phyloP scores from a whole-genome alignment of 2,113 vertebrate species.

The Spea multiplicata region DNA sequence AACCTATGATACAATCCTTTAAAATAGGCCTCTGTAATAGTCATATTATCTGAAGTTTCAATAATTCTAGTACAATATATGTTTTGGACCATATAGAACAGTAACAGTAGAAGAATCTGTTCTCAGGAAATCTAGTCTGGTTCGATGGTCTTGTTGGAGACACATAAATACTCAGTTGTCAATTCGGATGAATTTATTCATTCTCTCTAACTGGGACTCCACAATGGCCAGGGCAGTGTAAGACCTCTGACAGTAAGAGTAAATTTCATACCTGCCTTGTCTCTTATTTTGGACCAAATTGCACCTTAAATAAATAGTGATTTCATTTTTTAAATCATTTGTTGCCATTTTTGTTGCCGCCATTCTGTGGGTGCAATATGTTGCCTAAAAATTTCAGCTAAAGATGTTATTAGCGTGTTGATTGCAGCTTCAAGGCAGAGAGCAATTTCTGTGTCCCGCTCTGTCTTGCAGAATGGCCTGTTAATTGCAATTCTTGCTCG shows the following conservation, averaged over 20 bases:
- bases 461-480: constrained; percentile 42
- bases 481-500: constrained; percentile 41
- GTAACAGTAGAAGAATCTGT: neutral
- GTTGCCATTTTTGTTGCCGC: neutral
- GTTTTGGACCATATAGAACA: neutral
- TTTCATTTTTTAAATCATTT: neutral
- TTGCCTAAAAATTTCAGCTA: constrained; percentile 10
- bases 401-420: constrained; percentile 35
- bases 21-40: constrained; percentile 5
- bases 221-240: neutral
- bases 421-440: constrained; percentile 31
- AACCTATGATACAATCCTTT: constrained; percentile 5
- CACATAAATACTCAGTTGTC: neutral
- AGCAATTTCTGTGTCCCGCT: constrained; percentile 43
- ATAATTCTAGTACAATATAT: constrained; percentile 11
- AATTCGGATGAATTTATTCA: neutral
- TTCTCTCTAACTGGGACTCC: neutral
- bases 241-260: neutral
- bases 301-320: neutral
- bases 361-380: neutral
- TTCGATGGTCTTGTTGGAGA: neutral
- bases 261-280: neutral
- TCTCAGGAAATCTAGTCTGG: neutral
- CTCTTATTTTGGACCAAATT: neutral
- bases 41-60: constrained; percentile 12